Conservation (phyloP, 2,113 vertebrate species). For the Spea bombifrons region DNA sequence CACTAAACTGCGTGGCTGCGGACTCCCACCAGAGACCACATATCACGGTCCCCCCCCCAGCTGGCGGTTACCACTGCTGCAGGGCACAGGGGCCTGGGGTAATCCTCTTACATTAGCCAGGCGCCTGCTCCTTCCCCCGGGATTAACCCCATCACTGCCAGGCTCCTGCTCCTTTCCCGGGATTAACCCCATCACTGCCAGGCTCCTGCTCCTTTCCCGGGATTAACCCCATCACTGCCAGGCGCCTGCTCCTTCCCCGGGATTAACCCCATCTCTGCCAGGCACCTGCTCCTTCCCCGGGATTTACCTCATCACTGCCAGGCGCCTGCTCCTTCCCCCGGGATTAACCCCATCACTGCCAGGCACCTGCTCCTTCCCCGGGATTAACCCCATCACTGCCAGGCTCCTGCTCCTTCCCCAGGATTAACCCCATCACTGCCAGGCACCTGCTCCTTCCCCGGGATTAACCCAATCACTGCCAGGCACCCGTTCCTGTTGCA, state of each 20-base stretch:
- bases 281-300: no score
- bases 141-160: background rate
- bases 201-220: background rate
- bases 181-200: background rate
- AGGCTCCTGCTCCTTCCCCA: background rate
- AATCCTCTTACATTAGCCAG: slow-evolving; percentile 19
- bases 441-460: no score
- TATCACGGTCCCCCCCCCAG: background rate
- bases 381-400: background rate
- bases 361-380: background rate
- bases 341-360: background rate
- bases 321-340: background rate
- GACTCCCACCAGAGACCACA: background rate
- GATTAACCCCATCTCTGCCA: no score
- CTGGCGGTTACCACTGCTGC: background rate
- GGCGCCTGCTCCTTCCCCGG: no score
- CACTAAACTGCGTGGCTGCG: no score
- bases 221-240: background rate
- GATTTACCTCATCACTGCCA: no score
- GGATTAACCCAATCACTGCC: no score
- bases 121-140: background rate
- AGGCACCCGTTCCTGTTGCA: no score
- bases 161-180: background rate
- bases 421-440: background rate
- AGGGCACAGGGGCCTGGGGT: background rate